Evolutionary conservation across 2,888 invertebrate species (phyloP).

Genomic region (Drosophila dives): DNA sequence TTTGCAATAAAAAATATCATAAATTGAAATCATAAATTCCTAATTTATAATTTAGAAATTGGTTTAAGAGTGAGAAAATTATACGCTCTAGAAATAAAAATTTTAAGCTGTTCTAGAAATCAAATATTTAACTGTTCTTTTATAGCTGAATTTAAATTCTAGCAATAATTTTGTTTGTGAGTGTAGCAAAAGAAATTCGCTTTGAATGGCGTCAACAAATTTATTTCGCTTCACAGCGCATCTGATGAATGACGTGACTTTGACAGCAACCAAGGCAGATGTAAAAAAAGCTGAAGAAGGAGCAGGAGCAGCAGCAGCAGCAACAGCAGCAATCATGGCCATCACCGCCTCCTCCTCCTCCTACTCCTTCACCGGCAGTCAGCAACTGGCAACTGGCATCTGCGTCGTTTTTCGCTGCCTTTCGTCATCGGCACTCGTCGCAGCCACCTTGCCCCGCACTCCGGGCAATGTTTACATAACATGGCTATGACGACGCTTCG

Average conservation of each 20-base stretch:
- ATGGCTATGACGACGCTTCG: conserved; percentile 44
- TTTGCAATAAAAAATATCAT: not conserved
- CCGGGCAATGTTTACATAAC: conserved; percentile 67
- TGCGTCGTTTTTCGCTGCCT: conserved; percentile 30
- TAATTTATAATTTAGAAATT: no score
- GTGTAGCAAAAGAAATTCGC: conserved; percentile 46
- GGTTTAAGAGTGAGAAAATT: not conserved
- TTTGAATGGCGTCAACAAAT: conserved; percentile 69
- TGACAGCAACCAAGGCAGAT: conserved; percentile 42
- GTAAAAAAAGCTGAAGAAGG: conserved; percentile 11
- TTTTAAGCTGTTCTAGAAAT: not conserved
- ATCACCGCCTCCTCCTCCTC: conserved; percentile 17
- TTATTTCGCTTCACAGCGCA: conserved; percentile 70
- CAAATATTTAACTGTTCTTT: no score
- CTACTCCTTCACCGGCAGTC: conserved; percentile 39
- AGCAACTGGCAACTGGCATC: conserved; percentile 41
- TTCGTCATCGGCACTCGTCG: conserved; percentile 40
- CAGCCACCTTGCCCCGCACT: not conserved
- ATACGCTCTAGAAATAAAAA: not conserved
- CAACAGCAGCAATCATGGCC: conserved; percentile 24
- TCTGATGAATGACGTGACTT: conserved; percentile 74
- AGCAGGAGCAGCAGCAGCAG: conserved; percentile 6
- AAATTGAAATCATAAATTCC: no score
- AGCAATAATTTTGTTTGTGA: not conserved
- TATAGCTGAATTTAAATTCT: no score